Conservation (phyloP, 2,797 vertebrate genomes). For the Schizothorax lantsangensis region DNA sequence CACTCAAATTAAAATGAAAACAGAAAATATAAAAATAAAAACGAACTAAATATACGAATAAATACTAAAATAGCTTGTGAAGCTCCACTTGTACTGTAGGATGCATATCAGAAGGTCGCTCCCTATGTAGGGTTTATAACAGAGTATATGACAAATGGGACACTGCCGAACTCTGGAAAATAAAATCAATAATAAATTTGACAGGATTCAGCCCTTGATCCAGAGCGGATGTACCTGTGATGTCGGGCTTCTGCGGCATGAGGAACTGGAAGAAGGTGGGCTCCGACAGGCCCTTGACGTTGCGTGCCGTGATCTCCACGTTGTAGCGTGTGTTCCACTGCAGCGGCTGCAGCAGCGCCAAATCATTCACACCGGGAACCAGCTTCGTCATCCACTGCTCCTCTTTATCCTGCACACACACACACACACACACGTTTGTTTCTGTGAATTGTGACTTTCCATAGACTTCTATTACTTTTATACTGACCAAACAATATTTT, state of each 20-base stretch:
- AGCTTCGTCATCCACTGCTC: constrained; percentile 97
- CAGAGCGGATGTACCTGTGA: constrained; percentile 82
- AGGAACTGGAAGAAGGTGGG: constrained; percentile 94
- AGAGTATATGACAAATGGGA: too few relatives aligned
- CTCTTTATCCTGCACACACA: constrained; percentile 87
- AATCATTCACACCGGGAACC: constrained; percentile 89
- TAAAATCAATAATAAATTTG: too few relatives aligned
- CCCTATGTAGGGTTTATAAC: not conserved
- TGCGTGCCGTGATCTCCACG: constrained; percentile 94
- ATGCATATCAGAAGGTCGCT: not conserved
- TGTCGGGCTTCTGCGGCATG: constrained; percentile 97
- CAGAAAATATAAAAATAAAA: too few relatives aligned
- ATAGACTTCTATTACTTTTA: too few relatives aligned
- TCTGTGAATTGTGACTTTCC: too few relatives aligned
- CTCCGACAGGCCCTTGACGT: constrained; percentile 93
- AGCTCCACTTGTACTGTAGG: not conserved
- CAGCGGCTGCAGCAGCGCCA: constrained; percentile 90
- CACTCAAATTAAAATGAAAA: too few relatives aligned
- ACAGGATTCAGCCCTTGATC: too few relatives aligned
- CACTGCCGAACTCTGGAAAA: too few relatives aligned
- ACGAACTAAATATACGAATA: too few relatives aligned
- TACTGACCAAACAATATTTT: too few relatives aligned
- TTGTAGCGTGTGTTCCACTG: constrained; percentile 96
- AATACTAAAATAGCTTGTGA: too few relatives aligned
- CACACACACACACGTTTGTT: not conserved